Evolutionary conservation across 2,797 vertebrate genomes (phyloP).

Genomic region (Xenopus petersii): DNA sequence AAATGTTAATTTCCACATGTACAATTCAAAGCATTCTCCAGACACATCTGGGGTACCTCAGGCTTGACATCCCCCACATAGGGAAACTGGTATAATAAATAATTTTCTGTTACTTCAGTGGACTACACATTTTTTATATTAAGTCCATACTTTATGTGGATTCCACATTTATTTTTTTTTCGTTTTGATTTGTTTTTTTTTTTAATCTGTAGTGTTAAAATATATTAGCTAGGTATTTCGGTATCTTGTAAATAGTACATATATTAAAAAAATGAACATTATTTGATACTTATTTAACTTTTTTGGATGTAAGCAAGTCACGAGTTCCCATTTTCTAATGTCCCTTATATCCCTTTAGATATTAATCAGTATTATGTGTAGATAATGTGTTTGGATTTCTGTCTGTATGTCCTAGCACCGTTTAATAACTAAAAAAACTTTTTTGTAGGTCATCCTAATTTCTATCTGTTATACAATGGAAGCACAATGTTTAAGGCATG

Average conservation of each 20-base stretch:
- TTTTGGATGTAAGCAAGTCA: slow-evolving; percentile 72
- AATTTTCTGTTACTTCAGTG: slow-evolving; percentile 46
- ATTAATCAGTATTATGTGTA: slow-evolving; percentile 73
- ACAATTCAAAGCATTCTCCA: not conserved
- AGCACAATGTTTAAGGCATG: slow-evolving; percentile 90
- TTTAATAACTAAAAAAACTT: slow-evolving; percentile 64
- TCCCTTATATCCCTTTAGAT: slow-evolving; percentile 72
- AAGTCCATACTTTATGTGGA: slow-evolving; percentile 71
- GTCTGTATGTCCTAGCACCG: slow-evolving; percentile 88
- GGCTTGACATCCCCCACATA: not conserved
- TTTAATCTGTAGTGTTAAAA: slow-evolving; percentile 63
- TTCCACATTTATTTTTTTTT: slow-evolving; percentile 25
- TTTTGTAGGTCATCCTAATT: slow-evolving; percentile 75
- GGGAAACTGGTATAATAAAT: slow-evolving; percentile 46
- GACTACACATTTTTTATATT: slow-evolving; percentile 58
- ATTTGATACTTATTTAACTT: slow-evolving; percentile 80
- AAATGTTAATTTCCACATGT: not conserved
- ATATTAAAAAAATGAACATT: slow-evolving; percentile 74
- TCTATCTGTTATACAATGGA: slow-evolving; percentile 80
- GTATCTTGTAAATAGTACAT: slow-evolving; percentile 80
- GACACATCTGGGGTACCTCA: not conserved
- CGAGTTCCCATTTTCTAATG: slow-evolving; percentile 71
- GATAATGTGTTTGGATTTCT: slow-evolving; percentile 75
- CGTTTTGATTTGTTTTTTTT: slow-evolving; percentile 50
- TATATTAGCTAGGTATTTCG: slow-evolving; percentile 70